Percentiles rank a stretch among this genome's conserved stretches.
Conservation (phyloP, 2,888 invertebrate genomes). For the Harpalus rubripes region DNA sequence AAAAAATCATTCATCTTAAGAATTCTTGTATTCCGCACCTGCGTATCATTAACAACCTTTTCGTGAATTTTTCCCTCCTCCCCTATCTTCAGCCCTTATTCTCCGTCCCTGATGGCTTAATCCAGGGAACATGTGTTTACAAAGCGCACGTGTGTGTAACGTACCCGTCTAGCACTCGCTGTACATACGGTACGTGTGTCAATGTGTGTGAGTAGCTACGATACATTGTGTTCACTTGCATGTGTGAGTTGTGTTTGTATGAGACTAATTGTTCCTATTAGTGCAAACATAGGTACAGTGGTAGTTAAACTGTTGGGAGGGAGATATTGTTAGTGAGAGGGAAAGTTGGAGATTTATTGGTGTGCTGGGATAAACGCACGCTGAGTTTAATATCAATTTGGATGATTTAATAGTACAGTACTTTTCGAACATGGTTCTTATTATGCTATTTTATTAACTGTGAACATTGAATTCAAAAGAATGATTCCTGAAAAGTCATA, state of each 20-base stretch:
- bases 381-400: too few species aligned
- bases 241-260: slow-evolving; percentile 45
- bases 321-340: too few species aligned
- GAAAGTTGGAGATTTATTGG: too few species aligned
- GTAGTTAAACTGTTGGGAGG: neutral
- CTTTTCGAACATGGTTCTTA: too few species aligned
- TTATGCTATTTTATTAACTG: too few species aligned
- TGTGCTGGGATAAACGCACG: too few species aligned
- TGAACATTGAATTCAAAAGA: too few species aligned
- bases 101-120: slow-evolving; percentile 11
- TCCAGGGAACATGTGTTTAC: slow-evolving; percentile 48
- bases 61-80: too few species aligned
- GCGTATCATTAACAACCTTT: neutral
- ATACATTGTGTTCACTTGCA: slow-evolving; percentile 50
- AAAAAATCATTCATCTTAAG: neutral
- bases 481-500: too few species aligned
- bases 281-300: slow-evolving; percentile 37
- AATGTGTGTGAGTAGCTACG: slow-evolving; percentile 9
- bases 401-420: too few species aligned
- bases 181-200: slow-evolving; percentile 6
- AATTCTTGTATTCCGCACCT: neutral
- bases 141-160: slow-evolving; percentile 35
- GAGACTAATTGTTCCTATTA: slow-evolving; percentile 55
- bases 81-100: slow-evolving; percentile 13
- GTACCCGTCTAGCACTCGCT: slow-evolving; percentile 5